Percentiles rank a stretch among this genome's conserved stretches.
phyloP scores from a whole-genome alignment of 2,797 vertebrate species.

The Sebastes ruberrimus region DNA sequence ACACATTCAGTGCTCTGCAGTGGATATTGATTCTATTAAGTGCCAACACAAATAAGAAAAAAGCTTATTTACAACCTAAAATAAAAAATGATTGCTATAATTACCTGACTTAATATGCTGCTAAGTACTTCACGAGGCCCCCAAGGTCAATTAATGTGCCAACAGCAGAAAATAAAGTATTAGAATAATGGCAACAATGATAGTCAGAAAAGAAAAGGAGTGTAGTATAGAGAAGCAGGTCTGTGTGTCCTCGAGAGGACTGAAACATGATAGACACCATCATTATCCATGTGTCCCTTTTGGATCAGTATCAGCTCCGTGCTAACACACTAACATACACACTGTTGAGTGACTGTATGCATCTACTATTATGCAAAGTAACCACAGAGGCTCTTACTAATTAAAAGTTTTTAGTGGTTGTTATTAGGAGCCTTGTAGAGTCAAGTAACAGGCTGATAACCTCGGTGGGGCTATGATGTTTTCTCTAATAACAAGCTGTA shows the following conservation, averaged over 20 bases:
- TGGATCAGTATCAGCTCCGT: background rate
- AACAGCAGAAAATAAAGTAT: background rate
- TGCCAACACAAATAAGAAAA: background rate
- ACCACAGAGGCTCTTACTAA: constrained; percentile 20
- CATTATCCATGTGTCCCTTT: background rate
- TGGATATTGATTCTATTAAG: background rate
- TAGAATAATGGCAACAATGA: background rate
- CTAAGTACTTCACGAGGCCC: background rate
- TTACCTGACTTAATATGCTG: background rate
- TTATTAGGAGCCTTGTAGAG: background rate
- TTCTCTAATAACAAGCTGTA: constrained; percentile 11
- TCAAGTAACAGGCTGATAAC: constrained; percentile 6
- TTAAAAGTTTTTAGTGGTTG: constrained; percentile 9
- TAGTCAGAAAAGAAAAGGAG: background rate
- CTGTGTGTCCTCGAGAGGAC: background rate
- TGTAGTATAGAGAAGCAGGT: background rate
- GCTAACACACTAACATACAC: background rate
- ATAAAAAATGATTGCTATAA: background rate
- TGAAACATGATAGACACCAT: background rate
- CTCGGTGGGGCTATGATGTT: background rate
- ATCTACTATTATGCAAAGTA: constrained; percentile 7
- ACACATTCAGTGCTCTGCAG: background rate
- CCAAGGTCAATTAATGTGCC: background rate
- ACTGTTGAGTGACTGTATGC: background rate
- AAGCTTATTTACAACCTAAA: background rate